Evolutionary conservation across 2,113 vertebrate genomes (phyloP).

Genomic region (Pyxicephalus adspersus): DNA sequence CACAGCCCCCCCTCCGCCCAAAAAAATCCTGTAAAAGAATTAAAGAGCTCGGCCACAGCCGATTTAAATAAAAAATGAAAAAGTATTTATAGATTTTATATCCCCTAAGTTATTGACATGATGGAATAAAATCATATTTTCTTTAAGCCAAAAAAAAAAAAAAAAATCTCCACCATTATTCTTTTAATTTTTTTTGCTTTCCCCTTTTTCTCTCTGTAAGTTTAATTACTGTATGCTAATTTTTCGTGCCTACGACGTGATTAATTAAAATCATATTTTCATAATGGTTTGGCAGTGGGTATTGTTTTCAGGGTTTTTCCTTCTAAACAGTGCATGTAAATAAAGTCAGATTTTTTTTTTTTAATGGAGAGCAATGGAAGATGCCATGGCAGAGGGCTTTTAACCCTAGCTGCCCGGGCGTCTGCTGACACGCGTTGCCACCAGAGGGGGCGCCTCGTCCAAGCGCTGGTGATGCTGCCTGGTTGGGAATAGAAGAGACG

Average conservation of each 20-base stretch:
- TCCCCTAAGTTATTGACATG: constrained; percentile 76
- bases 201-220: constrained; percentile 72
- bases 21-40: no score
- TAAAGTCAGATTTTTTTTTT: constrained; percentile 78
- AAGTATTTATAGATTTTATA: no score
- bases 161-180: constrained; percentile 68
- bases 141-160: constrained; percentile 74
- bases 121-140: constrained; percentile 69
- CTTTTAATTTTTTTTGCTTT: constrained; percentile 70
- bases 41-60: no score
- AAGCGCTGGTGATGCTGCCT: no score
- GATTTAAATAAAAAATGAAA: no score
- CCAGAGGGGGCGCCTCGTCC: background rate
- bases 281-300: constrained; percentile 88
- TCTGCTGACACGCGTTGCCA: background rate
- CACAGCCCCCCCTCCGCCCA: no score
- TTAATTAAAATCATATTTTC: constrained; percentile 94
- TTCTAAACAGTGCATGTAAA: constrained; percentile 82
- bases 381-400: constrained; percentile 31
- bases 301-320: constrained; percentile 82
- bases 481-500: no score
- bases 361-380: constrained; percentile 77
- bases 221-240: constrained; percentile 89
- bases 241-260: constrained; percentile 83
- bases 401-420: constrained; percentile 18